Evolutionary conservation across 2,888 invertebrate genomes (phyloP).

Genomic region (Hydropsyche betteni): DNA sequence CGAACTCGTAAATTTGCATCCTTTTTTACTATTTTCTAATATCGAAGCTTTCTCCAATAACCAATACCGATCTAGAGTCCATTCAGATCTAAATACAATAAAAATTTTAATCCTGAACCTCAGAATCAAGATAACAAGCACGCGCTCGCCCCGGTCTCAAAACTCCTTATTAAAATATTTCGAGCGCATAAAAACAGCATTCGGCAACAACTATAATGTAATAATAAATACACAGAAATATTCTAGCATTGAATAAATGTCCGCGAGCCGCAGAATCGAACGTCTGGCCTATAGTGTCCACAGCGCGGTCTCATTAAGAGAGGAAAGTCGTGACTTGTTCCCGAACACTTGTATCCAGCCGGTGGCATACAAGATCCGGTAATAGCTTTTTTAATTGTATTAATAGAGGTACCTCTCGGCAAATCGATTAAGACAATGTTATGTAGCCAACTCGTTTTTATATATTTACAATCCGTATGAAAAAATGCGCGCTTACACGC

Average conservation of each 20-base stretch:
- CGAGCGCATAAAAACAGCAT: neutral
- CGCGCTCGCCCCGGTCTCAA: too few relatives aligned
- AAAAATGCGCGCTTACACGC: too few relatives aligned
- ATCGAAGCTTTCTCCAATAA: too few relatives aligned
- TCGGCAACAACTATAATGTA: neutral
- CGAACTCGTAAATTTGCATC: too few relatives aligned
- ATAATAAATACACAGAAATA: neutral
- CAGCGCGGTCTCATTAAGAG: slow-evolving; percentile 47
- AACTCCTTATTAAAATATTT: slow-evolving; percentile 14
- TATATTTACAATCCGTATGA: too few relatives aligned
- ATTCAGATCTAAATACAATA: too few relatives aligned
- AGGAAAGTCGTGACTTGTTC: slow-evolving; percentile 49
- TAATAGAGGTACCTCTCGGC: slow-evolving; percentile 38
- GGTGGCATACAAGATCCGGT: slow-evolving; percentile 50
- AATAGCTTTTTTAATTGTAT: slow-evolving; percentile 45
- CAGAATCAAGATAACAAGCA: too few relatives aligned
- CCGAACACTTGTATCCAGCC: slow-evolving; percentile 47
- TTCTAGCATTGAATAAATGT: slow-evolving; percentile 4
- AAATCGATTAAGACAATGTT: slow-evolving; percentile 41
- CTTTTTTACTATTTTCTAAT: too few relatives aligned
- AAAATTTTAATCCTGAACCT: too few relatives aligned
- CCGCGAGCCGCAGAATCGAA: slow-evolving; percentile 22
- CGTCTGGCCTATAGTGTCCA: slow-evolving; percentile 46
- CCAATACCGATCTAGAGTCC: too few relatives aligned
- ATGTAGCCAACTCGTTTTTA: neutral